Percentiles rank a stretch among this genome's conserved stretches.
Evolutionary conservation across 2,797 vertebrate genomes (phyloP).

Genomic region (Periophthalmus magnuspinnatus): DNA sequence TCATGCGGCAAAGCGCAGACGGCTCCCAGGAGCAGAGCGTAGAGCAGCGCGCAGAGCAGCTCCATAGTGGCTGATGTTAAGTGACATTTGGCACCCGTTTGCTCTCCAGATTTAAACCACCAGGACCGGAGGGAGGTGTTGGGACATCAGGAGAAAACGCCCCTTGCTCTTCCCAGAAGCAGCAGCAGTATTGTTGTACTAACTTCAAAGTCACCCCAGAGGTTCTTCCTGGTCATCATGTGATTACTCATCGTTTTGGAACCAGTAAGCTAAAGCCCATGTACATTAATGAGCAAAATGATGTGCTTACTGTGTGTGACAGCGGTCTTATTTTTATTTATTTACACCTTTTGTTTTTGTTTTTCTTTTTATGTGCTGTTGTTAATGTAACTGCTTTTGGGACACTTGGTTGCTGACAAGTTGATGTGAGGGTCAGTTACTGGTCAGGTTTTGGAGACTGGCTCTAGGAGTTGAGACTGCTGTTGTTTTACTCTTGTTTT

Average conservation of each 20-base stretch:
- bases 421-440: too few relatives aligned
- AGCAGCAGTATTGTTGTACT: background rate
- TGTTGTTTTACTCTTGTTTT: too few relatives aligned
- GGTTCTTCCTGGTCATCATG: background rate
- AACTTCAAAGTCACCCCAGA: background rate
- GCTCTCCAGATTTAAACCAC: constrained; percentile 31
- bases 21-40: constrained; percentile 35
- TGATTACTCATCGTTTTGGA: background rate
- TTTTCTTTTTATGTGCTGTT: too few relatives aligned
- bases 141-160: constrained; percentile 49
- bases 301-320: too few relatives aligned
- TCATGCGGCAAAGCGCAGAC: constrained; percentile 50
- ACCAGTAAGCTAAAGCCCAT: too few relatives aligned
- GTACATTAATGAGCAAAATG: too few relatives aligned
- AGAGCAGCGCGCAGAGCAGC: constrained; percentile 41
- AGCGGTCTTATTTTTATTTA: too few relatives aligned
- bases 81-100: constrained; percentile 24
- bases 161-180: constrained; percentile 42
- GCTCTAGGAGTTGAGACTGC: too few relatives aligned
- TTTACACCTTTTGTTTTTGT: too few relatives aligned
- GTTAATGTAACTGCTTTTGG: too few relatives aligned
- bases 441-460: too few relatives aligned
- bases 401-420: too few relatives aligned
- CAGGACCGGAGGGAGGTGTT: constrained; percentile 50
- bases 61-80: constrained; percentile 57